A percentile compares a stretch with the other conserved stretches of the same genome.
These are phyloP conservation scores for Macrophya alboannulata DNA, from an alignment of 2,888 invertebrate genomes.

Conservation along the genomic window DNA sequence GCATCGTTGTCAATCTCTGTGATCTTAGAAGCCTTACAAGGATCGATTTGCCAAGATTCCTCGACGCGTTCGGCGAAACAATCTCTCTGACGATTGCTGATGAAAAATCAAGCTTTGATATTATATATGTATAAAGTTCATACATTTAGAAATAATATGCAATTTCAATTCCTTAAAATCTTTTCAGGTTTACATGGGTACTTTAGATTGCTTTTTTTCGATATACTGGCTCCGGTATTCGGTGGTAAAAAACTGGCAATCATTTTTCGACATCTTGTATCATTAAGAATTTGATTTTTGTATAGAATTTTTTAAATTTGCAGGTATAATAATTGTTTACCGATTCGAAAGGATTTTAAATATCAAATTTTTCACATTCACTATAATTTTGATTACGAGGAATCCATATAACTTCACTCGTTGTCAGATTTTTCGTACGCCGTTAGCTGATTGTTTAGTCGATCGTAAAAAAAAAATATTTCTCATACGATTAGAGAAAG, in stretches of 20 bases:
- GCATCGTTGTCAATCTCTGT: slow-evolving; percentile 63
- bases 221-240: slow-evolving; percentile 68
- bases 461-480: slow-evolving; percentile 34
- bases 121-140: background rate
- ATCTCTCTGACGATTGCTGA: slow-evolving; percentile 63
- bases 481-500: background rate
- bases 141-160: background rate
- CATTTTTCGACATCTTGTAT: slow-evolving; percentile 53
- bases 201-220: slow-evolving; percentile 60
- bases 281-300: slow-evolving; percentile 29
- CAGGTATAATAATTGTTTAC: background rate
- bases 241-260: slow-evolving; percentile 64
- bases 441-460: slow-evolving; percentile 61
- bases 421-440: slow-evolving; percentile 20
- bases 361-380: background rate
- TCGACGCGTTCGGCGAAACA: slow-evolving; percentile 65
- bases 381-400: background rate
- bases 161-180: background rate
- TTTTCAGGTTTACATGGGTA: slow-evolving; percentile 63
- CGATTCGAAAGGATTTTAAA: background rate
- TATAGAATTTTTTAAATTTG: background rate
- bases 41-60: slow-evolving; percentile 67
- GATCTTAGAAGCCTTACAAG: slow-evolving; percentile 62
- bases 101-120: slow-evolving; percentile 29
- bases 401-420: background rate